Evolutionary conservation across 2,113 vertebrate genomes (phyloP), one percentile per base, ranked within the genome.

Genomic region (Tachycineta bicolor): DNA sequence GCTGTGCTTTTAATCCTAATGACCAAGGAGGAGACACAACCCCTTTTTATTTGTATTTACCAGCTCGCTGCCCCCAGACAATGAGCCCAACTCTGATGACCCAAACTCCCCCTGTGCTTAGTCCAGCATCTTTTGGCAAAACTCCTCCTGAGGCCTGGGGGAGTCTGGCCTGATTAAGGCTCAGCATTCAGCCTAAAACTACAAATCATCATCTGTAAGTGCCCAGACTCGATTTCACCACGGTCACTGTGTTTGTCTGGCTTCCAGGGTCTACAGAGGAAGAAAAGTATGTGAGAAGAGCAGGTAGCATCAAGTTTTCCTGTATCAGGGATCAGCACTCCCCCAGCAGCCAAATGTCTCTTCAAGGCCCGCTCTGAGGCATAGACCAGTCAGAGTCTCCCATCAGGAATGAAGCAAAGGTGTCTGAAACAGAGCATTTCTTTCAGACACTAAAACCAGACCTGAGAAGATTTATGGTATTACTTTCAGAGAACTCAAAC

Each of bases 71-170:
- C 93, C 89, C 95, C 56, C 87, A 96, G 89, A 97, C 94, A 96
- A 97, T 95, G 69, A 84, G 43, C 91, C 81, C 52, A 94, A 33
- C 65, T 87, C 89, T 58, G 94, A 95, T 97, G 94, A 94, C 94
- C 93, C 93, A 94, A 91, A 91, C 91, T 94, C 91, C 94, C 94
- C 77, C 91, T 79, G 65, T 82, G 95, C 83, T 92, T 79, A 94
- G 96, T 82, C 94, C 94, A 95, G 87, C 96, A 95, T 95, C 95
- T 92, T 97, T 97, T 96, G 95, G 96, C 95, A 95, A 90, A 94
- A 33, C 91, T 95, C 94, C 87, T 79, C 18, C 87, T 56, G 93
- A 94, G 89, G 93, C 91, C 87, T 87, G 93, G 63, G 95, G 95
- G 95, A 91, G 91, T 87, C 89, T 91, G 91, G 94, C 95, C 95